A percentile compares a stretch with the other conserved stretches of the same genome.
These are phyloP conservation scores for Calcarius ornatus DNA, from an alignment of 2,113 vertebrate species.

Conservation along the genomic window DNA sequence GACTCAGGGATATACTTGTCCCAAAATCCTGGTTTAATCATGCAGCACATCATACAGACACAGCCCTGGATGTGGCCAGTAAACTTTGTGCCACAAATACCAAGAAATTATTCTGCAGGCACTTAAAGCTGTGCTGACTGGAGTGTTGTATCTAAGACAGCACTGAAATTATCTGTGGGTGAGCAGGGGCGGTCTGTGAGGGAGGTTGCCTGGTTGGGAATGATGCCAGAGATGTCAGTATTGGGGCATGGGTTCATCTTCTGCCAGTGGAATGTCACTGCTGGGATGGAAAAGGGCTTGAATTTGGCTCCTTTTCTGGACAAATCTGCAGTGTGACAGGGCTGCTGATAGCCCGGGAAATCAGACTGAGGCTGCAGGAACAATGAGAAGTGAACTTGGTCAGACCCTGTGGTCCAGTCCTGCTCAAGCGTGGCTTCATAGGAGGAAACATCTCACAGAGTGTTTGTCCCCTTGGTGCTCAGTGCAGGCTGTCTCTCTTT, in stretches of 20 bases:
- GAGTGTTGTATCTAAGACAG: background rate
- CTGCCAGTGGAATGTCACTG: background rate
- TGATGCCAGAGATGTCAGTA: background rate
- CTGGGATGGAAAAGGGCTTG: background rate
- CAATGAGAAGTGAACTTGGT: fast-evolving
- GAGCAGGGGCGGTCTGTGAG: background rate
- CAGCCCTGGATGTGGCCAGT: background rate
- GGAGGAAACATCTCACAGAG: background rate
- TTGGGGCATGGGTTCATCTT: background rate
- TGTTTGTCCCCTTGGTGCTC: background rate
- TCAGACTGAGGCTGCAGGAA: background rate
- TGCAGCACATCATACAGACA: background rate
- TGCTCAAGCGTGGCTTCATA: fast-evolving
- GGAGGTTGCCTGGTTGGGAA: background rate
- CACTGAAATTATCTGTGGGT: fast-evolving
- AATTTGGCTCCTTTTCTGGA: background rate
- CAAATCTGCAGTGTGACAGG: background rate
- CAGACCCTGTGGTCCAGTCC: background rate
- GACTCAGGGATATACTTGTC: background rate
- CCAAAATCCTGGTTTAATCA: background rate
- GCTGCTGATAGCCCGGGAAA: background rate
- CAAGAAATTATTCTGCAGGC: background rate
- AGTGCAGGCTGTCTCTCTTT: background rate
- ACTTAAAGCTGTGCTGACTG: background rate
- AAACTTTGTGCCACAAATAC: background rate